These are phyloP conservation scores for Chionodraco myersi DNA, from an alignment of 2,113 vertebrate genomes.

Conservation along the genomic window DNA sequence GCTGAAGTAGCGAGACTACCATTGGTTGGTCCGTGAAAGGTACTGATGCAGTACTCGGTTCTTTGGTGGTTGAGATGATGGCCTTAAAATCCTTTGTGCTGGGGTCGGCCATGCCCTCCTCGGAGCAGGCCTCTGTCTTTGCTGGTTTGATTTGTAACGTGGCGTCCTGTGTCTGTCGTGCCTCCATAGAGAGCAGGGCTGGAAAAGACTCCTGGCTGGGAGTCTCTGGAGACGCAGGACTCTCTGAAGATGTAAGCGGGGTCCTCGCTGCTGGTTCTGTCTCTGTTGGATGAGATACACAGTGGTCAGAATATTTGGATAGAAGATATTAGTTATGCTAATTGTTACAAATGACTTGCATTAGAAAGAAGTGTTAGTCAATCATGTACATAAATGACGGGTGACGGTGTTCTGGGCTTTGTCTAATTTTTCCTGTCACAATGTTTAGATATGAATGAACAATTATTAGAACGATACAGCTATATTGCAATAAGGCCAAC, in stretches of 20 bases:
- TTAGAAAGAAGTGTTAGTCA: background rate
- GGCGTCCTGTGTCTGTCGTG: constrained; percentile 73
- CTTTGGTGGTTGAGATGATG: constrained; percentile 80
- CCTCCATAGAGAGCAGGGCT: constrained; percentile 63
- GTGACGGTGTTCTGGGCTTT: no score
- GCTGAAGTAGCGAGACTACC: constrained; percentile 68
- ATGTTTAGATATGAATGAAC: no score
- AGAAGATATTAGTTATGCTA: background rate
- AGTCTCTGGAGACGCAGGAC: constrained; percentile 47
- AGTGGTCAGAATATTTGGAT: background rate
- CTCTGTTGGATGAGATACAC: constrained; percentile 51
- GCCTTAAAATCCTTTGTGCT: constrained; percentile 81
- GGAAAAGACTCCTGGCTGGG: constrained; percentile 58
- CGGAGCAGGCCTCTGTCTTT: constrained; percentile 72
- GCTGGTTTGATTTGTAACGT: constrained; percentile 73
- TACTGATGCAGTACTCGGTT: constrained; percentile 75
- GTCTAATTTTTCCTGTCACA: no score
- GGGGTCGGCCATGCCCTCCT: constrained; percentile 61
- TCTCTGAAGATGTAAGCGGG: constrained; percentile 60
- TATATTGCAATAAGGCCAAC: no score
- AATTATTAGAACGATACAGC: no score
- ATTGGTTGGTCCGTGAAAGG: constrained; percentile 70
- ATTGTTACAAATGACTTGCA: background rate
- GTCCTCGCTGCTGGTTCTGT: constrained; percentile 69
- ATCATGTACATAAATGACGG: background rate